A percentile compares a stretch with the other conserved stretches of the same genome.
These are phyloP conservation scores for Onychostruthus taczanowskii DNA, from an alignment of 2,113 vertebrate genomes.

Conservation along the genomic window DNA sequence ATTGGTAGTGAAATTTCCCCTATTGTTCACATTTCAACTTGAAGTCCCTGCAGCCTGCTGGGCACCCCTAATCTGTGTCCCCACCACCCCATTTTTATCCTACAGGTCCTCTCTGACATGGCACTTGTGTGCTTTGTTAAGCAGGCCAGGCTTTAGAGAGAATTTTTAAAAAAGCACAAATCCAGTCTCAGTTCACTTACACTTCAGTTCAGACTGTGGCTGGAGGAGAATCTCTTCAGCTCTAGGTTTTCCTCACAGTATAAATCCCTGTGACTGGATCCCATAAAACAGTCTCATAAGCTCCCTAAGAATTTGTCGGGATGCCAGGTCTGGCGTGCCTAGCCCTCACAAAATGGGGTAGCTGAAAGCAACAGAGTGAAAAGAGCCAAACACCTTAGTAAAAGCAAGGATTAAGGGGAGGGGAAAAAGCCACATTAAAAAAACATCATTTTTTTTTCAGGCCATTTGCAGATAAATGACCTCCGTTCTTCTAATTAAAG, in stretches of 20 bases:
- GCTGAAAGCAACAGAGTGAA: constrained; percentile 22
- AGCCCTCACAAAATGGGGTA: not conserved
- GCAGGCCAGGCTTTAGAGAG: not conserved
- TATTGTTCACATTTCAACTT: not conserved
- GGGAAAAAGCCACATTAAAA: not conserved
- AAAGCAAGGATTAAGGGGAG: not conserved
- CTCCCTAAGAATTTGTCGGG: constrained; percentile 18
- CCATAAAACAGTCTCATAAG: constrained; percentile 48
- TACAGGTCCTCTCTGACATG: not conserved
- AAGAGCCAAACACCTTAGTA: constrained; percentile 33
- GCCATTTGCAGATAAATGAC: constrained; percentile 45
- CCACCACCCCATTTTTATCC: not conserved
- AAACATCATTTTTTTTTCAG: not conserved
- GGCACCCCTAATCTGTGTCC: not conserved
- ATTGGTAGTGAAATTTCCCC: not conserved
- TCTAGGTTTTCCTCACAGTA: constrained; percentile 28
- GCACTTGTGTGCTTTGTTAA: not conserved
- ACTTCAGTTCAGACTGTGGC: not conserved
- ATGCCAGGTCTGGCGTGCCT: not conserved
- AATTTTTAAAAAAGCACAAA: not conserved
- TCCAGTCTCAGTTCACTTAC: not conserved
- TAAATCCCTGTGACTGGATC: constrained; percentile 44
- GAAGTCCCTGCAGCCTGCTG: not conserved
- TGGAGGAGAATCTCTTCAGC: constrained; percentile 41
- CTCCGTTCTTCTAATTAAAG: constrained; percentile 44